These are phyloP conservation scores for Zaprionus ornatus DNA, from an alignment of 1,140 invertebrate species.

Conservation along the genomic window DNA sequence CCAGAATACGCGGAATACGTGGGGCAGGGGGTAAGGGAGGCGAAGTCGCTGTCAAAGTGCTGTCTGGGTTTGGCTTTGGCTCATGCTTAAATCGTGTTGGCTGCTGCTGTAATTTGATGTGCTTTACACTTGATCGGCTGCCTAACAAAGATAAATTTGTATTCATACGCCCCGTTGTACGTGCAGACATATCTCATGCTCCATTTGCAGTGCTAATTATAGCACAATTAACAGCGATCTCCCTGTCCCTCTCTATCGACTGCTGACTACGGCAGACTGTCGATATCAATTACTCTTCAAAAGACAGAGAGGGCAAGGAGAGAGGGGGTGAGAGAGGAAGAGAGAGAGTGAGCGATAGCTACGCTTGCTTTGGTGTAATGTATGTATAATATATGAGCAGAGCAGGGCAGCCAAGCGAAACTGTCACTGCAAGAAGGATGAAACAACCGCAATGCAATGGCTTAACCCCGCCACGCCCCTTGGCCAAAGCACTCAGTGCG, in stretches of 20 bases:
- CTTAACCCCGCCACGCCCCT: background rate
- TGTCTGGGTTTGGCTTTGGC: too few species aligned
- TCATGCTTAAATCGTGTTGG: background rate
- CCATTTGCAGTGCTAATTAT: slow-evolving; percentile 47
- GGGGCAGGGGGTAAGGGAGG: too few species aligned
- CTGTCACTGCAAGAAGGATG: slow-evolving; percentile 55
- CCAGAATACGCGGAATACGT: too few species aligned
- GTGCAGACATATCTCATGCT: slow-evolving; percentile 20
- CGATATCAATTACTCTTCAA: slow-evolving; percentile 61
- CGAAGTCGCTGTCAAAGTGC: too few species aligned
- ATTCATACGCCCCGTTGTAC: slow-evolving; percentile 32
- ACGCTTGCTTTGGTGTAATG: slow-evolving; percentile 37
- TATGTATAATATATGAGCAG: slow-evolving; percentile 36
- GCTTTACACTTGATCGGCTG: slow-evolving; percentile 7
- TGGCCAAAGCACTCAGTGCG: background rate
- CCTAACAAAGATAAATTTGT: slow-evolving; percentile 6
- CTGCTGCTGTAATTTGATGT: slow-evolving; percentile 7
- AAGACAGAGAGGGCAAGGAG: background rate
- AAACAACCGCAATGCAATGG: slow-evolving; percentile 2
- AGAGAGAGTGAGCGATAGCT: slow-evolving; percentile 12
- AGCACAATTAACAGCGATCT: background rate
- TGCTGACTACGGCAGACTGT: slow-evolving; percentile 26
- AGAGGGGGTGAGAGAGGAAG: background rate
- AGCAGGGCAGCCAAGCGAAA: slow-evolving; percentile 53
- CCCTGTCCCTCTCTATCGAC: background rate